These are phyloP conservation scores for Nansenia antarctica DNA, from an alignment of 2,113 vertebrate species.

Conservation along the genomic window DNA sequence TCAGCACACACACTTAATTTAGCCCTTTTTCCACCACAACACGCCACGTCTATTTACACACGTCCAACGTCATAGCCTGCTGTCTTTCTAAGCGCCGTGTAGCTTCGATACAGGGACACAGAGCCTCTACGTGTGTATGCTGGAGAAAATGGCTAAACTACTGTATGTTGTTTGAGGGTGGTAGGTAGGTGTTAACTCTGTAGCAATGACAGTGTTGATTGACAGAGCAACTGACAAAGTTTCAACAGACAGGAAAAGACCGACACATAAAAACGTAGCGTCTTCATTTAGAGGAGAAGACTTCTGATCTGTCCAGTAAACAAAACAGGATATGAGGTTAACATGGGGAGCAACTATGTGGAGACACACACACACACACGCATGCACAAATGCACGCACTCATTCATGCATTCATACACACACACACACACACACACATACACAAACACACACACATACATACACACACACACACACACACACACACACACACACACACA, in stretches of 20 bases:
- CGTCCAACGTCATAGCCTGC: slow-evolving; percentile 38
- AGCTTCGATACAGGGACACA: neutral
- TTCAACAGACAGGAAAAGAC: neutral
- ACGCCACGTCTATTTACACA: slow-evolving; percentile 38
- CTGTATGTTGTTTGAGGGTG: no score
- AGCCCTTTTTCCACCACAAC: slow-evolving; percentile 54
- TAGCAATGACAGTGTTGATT: no score
- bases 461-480: no score
- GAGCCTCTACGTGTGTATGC: neutral
- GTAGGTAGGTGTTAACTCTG: no score
- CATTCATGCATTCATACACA: neutral
- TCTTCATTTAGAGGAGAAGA: no score
- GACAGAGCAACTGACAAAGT: neutral
- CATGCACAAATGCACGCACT: no score
- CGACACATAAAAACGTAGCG: no score
- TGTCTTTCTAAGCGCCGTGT: neutral
- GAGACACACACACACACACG: no score
- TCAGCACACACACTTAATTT: slow-evolving; percentile 65
- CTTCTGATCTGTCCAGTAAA: slow-evolving; percentile 16
- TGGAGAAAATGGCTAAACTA: no score
- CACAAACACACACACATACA: no score
- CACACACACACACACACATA: slow-evolving; percentile 2
- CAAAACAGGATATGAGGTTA: slow-evolving; percentile 59
- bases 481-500: no score
- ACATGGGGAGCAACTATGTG: no score